Evolutionary conservation across 2,888 invertebrate species (phyloP).

Genomic region (Iphiclides podalirius): DNA sequence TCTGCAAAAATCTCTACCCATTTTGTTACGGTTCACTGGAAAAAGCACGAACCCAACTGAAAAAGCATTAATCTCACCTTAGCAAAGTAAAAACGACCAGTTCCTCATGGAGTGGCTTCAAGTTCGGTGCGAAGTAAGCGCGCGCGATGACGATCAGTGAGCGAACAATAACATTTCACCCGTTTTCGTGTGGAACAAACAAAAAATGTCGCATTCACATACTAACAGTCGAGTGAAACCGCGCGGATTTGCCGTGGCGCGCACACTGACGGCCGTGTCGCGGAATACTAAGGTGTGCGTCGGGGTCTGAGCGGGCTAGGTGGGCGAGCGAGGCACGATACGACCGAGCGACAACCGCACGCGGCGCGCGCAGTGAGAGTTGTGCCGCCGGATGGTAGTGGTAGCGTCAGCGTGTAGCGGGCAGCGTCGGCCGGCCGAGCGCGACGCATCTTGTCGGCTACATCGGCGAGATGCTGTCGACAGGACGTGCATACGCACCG

Average conservation of each 20-base stretch:
- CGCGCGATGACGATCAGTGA: constrained; percentile 46
- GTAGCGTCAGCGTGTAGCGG: too few species aligned
- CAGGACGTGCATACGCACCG: constrained; percentile 41
- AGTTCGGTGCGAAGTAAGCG: constrained; percentile 40
- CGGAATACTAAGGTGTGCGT: constrained; percentile 49
- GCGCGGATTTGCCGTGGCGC: constrained; percentile 58
- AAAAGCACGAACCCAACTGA: neutral
- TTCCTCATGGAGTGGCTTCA: constrained; percentile 64
- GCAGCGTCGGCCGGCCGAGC: constrained; percentile 32
- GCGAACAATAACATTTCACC: constrained; percentile 71
- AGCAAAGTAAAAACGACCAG: constrained; percentile 50
- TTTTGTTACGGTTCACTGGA: neutral
- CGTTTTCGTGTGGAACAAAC: constrained; percentile 60
- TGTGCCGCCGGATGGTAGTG: constrained; percentile 49
- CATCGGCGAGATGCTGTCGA: constrained; percentile 58
- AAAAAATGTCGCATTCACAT: constrained; percentile 72
- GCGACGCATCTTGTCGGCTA: constrained; percentile 42
- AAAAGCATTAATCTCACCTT: constrained; percentile 44
- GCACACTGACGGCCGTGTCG: constrained; percentile 56
- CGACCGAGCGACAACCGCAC: constrained; percentile 63
- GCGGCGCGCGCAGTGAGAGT: constrained; percentile 78
- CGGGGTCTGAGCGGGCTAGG: constrained; percentile 28
- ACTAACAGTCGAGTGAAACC: constrained; percentile 70
- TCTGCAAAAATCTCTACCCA: neutral
- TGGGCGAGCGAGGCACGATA: constrained; percentile 52